A percentile compares a stretch with the other conserved stretches of the same genome.
Evolutionary conservation across 53 echinoderm and acorn worm genomes (phyloP).

Genomic region (Zoroaster sp.): DNA sequence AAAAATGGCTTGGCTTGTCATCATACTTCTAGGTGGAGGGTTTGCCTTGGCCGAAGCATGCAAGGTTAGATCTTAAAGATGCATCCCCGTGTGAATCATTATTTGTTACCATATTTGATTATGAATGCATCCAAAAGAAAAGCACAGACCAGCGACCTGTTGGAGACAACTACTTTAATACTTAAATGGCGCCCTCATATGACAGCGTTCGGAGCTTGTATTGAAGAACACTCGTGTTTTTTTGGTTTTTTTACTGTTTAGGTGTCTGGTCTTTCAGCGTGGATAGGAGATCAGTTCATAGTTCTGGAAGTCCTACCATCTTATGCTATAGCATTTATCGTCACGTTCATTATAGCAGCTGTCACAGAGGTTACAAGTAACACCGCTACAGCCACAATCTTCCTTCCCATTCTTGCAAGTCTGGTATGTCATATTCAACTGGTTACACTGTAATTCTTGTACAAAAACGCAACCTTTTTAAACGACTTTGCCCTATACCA

Average conservation of each 20-base stretch:
- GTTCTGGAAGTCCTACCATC: slow-evolving; percentile 65
- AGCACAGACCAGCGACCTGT: too few relatives aligned
- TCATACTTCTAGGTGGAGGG: slow-evolving; percentile 84
- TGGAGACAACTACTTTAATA: too few relatives aligned
- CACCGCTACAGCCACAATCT: slow-evolving; percentile 95
- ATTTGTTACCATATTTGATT: too few relatives aligned
- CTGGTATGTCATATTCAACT: slow-evolving; percentile 70
- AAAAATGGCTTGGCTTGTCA: slow-evolving; percentile 94
- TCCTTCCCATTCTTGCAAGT: slow-evolving; percentile 87
- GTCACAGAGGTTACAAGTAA: slow-evolving; percentile 97
- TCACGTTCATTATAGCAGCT: slow-evolving; percentile 76
- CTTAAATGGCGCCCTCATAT: too few relatives aligned
- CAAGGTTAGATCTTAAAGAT: slow-evolving; percentile 76
- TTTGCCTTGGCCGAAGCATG: slow-evolving; percentile 90
- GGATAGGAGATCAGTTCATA: slow-evolving; percentile 78
- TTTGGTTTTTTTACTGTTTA: not conserved
- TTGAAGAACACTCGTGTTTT: too few relatives aligned
- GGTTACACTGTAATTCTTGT: too few relatives aligned
- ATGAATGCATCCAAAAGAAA: too few relatives aligned
- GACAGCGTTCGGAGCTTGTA: too few relatives aligned
- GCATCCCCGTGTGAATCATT: too few relatives aligned
- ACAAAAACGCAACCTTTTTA: too few relatives aligned
- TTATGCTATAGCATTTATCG: slow-evolving; percentile 63
- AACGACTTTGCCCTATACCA: too few relatives aligned
- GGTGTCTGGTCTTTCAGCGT: slow-evolving; percentile 79